These are phyloP conservation scores for Oikopleura albicans DNA, from an alignment of 23 tunicate genomes.

Conservation along the genomic window DNA sequence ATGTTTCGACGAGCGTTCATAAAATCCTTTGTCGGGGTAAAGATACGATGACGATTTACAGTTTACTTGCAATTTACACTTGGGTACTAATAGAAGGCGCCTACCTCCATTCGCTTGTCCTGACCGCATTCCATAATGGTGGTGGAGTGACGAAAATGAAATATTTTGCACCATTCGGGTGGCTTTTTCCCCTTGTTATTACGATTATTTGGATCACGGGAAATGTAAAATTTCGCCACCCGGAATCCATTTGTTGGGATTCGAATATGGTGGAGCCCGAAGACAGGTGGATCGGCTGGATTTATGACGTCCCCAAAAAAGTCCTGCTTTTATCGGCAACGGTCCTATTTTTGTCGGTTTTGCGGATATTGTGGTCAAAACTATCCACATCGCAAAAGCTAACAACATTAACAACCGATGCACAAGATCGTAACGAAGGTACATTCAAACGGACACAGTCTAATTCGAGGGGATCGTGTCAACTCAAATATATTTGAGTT, in stretches of 20 bases:
- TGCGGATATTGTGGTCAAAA: neutral
- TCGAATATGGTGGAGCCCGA: constrained; percentile 14
- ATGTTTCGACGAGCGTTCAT: neutral
- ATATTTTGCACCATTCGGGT: constrained; percentile 12
- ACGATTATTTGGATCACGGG: neutral
- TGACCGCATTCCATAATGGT: constrained; percentile 5
- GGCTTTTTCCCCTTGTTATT: neutral
- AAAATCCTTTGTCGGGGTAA: neutral
- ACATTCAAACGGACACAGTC: no score
- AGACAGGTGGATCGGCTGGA: constrained; percentile 15
- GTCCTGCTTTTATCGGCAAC: neutral
- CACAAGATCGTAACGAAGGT: neutral
- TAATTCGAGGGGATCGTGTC: no score
- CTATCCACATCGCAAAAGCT: constrained; percentile 1
- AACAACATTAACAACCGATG: neutral
- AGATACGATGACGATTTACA: constrained; percentile 11
- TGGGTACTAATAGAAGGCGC: constrained; percentile 16
- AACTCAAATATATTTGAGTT: no score
- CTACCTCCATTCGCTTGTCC: neutral
- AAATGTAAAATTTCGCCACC: neutral
- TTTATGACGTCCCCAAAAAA: constrained; percentile 7
- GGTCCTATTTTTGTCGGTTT: neutral
- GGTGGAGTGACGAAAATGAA: constrained; percentile 14
- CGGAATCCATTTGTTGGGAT: neutral
- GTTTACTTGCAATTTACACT: neutral